phyloP scores from a whole-genome alignment of 2,113 vertebrate species.

The Atractosteus spatula region DNA sequence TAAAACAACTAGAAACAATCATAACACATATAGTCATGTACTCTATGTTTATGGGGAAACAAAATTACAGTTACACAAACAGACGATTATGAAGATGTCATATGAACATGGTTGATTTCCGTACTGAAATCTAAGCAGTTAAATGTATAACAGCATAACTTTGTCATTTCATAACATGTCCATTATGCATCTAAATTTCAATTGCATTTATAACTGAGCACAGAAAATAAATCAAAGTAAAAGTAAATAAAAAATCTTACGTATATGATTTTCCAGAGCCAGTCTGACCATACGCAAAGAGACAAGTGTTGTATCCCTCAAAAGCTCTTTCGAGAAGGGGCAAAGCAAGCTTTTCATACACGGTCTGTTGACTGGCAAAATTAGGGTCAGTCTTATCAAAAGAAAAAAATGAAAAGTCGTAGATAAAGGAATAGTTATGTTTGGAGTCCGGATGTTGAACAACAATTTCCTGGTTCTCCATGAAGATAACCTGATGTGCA shows the following conservation, averaged over 20 bases:
- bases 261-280: slow-evolving; percentile 97
- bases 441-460: slow-evolving; percentile 77
- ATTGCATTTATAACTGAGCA: background rate
- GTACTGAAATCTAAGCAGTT: too few species aligned
- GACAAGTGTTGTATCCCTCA: slow-evolving; percentile 88
- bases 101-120: too few species aligned
- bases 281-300: slow-evolving; percentile 96
- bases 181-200: background rate
- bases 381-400: slow-evolving; percentile 65
- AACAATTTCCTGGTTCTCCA: slow-evolving; percentile 71
- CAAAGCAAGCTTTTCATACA: slow-evolving; percentile 77
- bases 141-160: too few species aligned
- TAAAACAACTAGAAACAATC: background rate
- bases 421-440: slow-evolving; percentile 77
- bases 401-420: slow-evolving; percentile 87
- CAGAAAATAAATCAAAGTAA: background rate
- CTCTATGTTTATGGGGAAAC: too few species aligned
- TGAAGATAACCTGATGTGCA: slow-evolving; percentile 70
- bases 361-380: slow-evolving; percentile 74
- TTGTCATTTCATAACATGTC: too few species aligned
- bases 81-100: too few species aligned
- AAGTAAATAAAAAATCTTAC: slow-evolving; percentile 59
- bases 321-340: slow-evolving; percentile 85
- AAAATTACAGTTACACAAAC: too few species aligned
- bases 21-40: too few species aligned